Conservation (phyloP, 2,888 invertebrate genomes). For the Thymelicus sylvestris region DNA sequence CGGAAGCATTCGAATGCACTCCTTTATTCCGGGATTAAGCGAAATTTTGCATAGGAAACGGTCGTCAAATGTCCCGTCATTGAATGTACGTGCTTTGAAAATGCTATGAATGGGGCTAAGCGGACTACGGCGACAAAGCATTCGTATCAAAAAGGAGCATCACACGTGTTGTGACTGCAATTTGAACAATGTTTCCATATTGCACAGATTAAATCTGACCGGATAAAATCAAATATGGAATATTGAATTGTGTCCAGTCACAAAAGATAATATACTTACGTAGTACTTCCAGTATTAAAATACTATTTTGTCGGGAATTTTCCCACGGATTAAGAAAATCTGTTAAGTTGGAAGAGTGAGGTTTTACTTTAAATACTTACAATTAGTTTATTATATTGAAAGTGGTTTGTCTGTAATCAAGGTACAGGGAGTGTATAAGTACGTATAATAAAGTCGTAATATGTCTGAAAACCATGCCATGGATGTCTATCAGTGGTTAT, state of each 20-base stretch:
- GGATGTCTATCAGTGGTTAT: no score
- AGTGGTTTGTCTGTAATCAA: no score
- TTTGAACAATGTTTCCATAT: conserved; percentile 66
- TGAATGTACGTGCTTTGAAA: conserved; percentile 58
- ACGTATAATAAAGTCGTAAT: no score
- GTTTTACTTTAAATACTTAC: no score
- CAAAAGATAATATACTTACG: no score
- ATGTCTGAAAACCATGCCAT: no score
- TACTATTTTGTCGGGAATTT: background rate
- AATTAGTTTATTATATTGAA: no score
- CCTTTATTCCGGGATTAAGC: conserved; percentile 81
- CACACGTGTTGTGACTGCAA: conserved; percentile 76
- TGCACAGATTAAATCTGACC: conserved; percentile 64
- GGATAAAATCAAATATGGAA: conserved; percentile 46
- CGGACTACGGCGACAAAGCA: conserved; percentile 64
- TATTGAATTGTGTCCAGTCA: conserved; percentile 36
- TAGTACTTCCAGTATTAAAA: no score
- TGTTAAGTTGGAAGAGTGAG: background rate
- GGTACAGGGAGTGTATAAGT: no score
- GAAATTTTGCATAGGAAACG: conserved; percentile 82
- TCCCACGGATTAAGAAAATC: conserved; percentile 17
- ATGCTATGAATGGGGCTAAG: conserved; percentile 64
- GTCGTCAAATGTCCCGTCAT: conserved; percentile 71
- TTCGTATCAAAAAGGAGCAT: conserved; percentile 64
- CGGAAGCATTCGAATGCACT: conserved; percentile 74